phyloP scores from a whole-genome alignment of 1,140 invertebrate genomes.

The Drosophila nebulosa region DNA sequence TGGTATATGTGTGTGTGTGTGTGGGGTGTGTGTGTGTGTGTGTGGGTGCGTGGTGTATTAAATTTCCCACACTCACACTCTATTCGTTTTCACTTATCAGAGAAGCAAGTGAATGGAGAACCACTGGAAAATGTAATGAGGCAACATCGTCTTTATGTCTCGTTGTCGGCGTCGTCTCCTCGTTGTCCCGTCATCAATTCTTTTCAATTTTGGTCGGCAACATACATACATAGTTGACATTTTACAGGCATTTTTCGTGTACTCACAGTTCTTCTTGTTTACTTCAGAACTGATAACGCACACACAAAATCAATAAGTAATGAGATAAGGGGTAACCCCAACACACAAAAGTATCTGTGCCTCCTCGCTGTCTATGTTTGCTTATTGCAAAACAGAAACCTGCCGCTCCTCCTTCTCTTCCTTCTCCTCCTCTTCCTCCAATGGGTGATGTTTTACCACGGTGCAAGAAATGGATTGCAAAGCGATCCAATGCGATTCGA shows the following conservation, averaged over 20 bases:
- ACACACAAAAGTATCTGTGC: constrained; percentile 21
- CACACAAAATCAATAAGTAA: constrained; percentile 65
- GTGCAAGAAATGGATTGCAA: constrained; percentile 20
- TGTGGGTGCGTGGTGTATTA: too few species aligned
- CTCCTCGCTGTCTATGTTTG: constrained; percentile 30
- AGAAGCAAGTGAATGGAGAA: not conserved
- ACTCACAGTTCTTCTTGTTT: constrained; percentile 1
- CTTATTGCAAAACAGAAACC: constrained; percentile 41
- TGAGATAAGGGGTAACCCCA: constrained; percentile 67
- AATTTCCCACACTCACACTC: not conserved
- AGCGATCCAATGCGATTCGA: not conserved
- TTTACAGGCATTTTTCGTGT: constrained; percentile 21
- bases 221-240: constrained; percentile 3
- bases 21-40: not conserved
- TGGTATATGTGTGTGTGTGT: too few species aligned
- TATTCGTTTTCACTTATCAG: not conserved
- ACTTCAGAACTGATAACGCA: constrained; percentile 42
- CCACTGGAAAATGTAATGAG: constrained; percentile 3
- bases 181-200: constrained; percentile 8
- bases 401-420: not conserved
- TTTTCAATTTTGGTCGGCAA: constrained; percentile 42
- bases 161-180: constrained; percentile 22
- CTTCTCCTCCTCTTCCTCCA: not conserved
- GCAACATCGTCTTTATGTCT: constrained; percentile 5
- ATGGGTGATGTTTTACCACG: not conserved